Conservation (phyloP, 2,888 invertebrate species). For the Anodontia alba region DNA sequence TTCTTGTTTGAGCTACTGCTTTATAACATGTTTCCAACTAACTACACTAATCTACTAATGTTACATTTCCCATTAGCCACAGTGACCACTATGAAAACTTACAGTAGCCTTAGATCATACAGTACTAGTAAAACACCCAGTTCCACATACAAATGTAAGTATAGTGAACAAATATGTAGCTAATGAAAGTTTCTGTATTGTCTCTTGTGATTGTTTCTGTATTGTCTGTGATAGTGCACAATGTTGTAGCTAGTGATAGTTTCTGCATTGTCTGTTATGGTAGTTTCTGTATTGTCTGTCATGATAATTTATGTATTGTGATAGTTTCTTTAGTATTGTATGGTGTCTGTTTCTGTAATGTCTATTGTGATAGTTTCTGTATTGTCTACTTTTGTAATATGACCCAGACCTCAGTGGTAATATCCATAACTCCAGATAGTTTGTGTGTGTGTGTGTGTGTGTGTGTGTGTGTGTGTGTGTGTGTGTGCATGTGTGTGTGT, state of each 20-base stretch:
- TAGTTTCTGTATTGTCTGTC: not conserved
- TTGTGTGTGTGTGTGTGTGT: no score
- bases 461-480: no score
- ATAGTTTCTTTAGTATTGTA: no score
- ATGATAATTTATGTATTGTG: no score
- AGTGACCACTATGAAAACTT: constrained; percentile 47
- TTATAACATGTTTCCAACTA: no score
- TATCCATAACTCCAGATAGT: no score
- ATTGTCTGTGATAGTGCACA: not conserved
- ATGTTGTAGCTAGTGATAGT: not conserved
- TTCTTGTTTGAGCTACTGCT: no score
- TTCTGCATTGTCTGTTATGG: not conserved
- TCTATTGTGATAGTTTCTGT: not conserved
- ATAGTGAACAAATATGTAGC: not conserved
- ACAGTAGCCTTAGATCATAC: not conserved
- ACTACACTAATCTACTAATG: not conserved
- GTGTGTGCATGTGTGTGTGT: no score
- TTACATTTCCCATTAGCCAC: constrained; percentile 21
- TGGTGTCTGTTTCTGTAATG: not conserved
- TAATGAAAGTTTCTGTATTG: not conserved
- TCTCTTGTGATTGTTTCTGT: not conserved
- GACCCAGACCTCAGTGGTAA: no score
- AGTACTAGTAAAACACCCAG: constrained; percentile 42
- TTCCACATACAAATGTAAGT: constrained; percentile 56
- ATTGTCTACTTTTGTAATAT: no score